Conservation (phyloP, 2,888 invertebrate species). For the Drosophila pegasa region DNA sequence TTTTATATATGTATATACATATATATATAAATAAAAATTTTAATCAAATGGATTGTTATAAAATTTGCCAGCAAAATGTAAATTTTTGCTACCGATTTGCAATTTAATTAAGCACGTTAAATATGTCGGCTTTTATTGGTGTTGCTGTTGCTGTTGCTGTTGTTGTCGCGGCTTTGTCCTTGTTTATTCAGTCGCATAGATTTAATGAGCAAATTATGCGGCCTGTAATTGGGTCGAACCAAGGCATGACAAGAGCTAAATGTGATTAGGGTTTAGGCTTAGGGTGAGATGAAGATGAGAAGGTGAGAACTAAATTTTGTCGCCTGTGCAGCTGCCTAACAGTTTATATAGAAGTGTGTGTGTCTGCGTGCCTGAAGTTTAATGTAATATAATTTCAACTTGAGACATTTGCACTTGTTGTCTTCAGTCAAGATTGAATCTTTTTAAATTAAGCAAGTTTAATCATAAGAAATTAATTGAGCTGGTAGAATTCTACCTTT, state of each 20-base stretch:
- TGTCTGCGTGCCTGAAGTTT: neutral
- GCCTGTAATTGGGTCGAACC: conserved; percentile 23
- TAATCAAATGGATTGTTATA: conserved; percentile 1
- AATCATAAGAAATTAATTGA: too few species aligned
- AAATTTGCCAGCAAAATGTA: neutral
- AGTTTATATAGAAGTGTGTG: neutral
- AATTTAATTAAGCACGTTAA: conserved; percentile 44
- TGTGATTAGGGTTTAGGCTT: neutral
- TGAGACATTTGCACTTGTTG: neutral
- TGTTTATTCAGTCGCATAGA: conserved; percentile 37
- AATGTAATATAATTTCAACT: neutral
- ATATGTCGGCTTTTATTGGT: conserved; percentile 14
- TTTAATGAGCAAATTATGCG: conserved; percentile 39
- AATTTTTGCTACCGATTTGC: conserved; percentile 17
- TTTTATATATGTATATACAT: neutral
- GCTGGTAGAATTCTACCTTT: too few species aligned
- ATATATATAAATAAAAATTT: neutral
- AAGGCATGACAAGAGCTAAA: conserved; percentile 2
- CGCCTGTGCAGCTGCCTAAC: neutral
- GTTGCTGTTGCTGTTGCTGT: conserved; percentile 4
- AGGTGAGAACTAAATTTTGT: neutral
- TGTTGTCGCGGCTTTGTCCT: neutral
- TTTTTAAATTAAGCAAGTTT: too few species aligned
- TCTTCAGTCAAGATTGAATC: neutral
- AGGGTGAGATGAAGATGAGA: too few species aligned